Base-by-base conservation (phyloP, 2,113 vertebrate species). In the Peromyscus leucopus region DNA sequence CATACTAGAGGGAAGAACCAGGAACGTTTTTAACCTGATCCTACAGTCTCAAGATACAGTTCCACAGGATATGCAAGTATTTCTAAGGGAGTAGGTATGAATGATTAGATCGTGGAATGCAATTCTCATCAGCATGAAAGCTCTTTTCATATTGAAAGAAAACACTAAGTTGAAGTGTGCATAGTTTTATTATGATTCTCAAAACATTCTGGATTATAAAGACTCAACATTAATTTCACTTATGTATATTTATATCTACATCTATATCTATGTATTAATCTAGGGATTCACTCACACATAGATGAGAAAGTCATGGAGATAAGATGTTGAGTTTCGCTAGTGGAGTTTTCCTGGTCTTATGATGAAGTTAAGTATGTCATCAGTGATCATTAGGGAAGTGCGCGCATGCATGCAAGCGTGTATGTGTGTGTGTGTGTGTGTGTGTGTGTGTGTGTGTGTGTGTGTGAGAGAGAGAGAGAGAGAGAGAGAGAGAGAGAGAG, bases 361-460 rank as follows among this genome's bases (percentile, higher is more conserved):
- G 22, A 48, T 16, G 4, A 92, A 86, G 48, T 42, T 33, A 21
- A 42, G 26, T 4, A 96, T 7, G 7, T 28, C 31, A 21, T 26
- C 2, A n/a, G 33, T 39, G 19, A 1, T 0, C 10, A 48, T 12
- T 46, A 55, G 46, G 7, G 12, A 19, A 48, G n/a, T 1, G 3
- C 5, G 22, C 13, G 10, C 10, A 19, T 11, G 21, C 21, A 9
- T 72, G 36, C 2, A 36, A 15, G 69, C n/a, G 69, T 76, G 75
- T 76, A 11, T 76, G 24, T 76, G 39, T 76, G 42, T 76, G 74
- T 76, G 39, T 76, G n/a, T 76, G 9, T 46, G 10, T 11, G 63
- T 65, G 63, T 65, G 24, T 65, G 19, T 65, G 2, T 19, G 57
- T 59, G 57, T 59, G 17, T 59, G 57, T 59, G 57, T 19, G 57